These are phyloP conservation scores for Micropoecilia bifurca DNA, from an alignment of 2,797 vertebrate species.

Conservation along the genomic window DNA sequence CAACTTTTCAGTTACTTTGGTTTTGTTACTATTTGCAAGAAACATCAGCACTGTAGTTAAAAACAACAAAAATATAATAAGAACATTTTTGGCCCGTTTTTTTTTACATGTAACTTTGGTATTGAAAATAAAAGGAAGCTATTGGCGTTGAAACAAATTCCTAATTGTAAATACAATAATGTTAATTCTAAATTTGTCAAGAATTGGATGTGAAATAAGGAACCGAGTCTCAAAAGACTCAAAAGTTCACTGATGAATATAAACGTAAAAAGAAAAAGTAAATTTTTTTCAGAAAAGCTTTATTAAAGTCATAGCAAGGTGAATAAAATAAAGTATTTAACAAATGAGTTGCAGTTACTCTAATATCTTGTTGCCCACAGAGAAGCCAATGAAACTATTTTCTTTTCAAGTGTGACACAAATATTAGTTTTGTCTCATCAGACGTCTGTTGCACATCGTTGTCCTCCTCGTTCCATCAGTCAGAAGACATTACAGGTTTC, in stretches of 20 bases:
- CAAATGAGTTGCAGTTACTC: not conserved
- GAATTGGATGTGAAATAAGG: not conserved
- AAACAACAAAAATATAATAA: not conserved
- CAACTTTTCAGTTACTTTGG: not conserved
- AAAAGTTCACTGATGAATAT: not conserved
- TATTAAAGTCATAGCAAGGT: not conserved
- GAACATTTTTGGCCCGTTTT: not conserved
- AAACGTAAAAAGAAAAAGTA: not conserved
- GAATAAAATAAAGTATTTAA: not conserved
- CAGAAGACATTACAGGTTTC: not conserved
- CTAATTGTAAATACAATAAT: not conserved
- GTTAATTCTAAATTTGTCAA: not conserved
- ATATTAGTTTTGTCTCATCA: slow-evolving; percentile 25
- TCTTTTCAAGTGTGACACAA: not conserved
- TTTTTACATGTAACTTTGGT: not conserved
- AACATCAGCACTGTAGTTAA: not conserved
- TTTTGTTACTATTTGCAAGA: not conserved
- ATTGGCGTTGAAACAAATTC: not conserved
- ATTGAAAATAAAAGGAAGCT: not conserved
- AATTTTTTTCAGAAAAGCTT: not conserved
- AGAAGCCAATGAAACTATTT: slow-evolving; percentile 2
- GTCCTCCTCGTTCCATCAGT: not conserved
- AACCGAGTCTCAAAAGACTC: not conserved
- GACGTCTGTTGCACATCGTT: not conserved
- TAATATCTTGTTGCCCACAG: not conserved